These are phyloP conservation scores for Semnornis frantzii DNA, from an alignment of 2,113 vertebrate genomes.

Conservation along the genomic window DNA sequence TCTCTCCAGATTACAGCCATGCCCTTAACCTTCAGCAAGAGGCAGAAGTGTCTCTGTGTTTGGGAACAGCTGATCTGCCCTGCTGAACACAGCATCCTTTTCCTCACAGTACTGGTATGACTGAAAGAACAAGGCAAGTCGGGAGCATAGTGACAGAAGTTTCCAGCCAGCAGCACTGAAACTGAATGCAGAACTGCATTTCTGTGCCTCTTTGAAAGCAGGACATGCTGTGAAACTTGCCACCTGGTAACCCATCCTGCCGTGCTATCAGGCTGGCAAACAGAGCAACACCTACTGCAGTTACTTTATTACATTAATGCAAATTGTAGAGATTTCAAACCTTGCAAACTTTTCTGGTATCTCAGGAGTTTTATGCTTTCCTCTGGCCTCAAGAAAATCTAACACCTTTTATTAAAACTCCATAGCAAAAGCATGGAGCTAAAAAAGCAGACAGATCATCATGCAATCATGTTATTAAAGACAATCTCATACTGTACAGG, in stretches of 20 bases:
- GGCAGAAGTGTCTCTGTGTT: not conserved
- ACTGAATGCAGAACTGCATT: not conserved
- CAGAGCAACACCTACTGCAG: not conserved
- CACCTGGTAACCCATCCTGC: not conserved
- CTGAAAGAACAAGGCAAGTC: not conserved
- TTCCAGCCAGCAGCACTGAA: not conserved
- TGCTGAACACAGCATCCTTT: not conserved
- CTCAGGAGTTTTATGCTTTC: not conserved
- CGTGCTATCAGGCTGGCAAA: not conserved
- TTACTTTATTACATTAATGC: not conserved
- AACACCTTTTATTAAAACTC: not conserved
- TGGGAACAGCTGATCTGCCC: not conserved
- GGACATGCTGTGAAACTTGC: not conserved
- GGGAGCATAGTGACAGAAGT: not conserved
- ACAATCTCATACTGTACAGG: not conserved
- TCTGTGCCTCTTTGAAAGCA: not conserved
- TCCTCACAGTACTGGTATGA: not conserved
- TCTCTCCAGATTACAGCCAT: not conserved
- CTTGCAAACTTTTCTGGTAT: not conserved
- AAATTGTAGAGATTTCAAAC: not conserved
- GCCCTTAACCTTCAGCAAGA: not conserved
- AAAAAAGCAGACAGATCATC: not conserved
- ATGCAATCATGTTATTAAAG: not conserved
- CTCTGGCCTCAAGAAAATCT: not conserved
- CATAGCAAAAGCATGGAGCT: not conserved